A percentile compares a stretch with the other conserved stretches of the same genome.
These are phyloP conservation scores for Labeo rohita DNA, from an alignment of 2,113 vertebrate species.

Conservation along the genomic window DNA sequence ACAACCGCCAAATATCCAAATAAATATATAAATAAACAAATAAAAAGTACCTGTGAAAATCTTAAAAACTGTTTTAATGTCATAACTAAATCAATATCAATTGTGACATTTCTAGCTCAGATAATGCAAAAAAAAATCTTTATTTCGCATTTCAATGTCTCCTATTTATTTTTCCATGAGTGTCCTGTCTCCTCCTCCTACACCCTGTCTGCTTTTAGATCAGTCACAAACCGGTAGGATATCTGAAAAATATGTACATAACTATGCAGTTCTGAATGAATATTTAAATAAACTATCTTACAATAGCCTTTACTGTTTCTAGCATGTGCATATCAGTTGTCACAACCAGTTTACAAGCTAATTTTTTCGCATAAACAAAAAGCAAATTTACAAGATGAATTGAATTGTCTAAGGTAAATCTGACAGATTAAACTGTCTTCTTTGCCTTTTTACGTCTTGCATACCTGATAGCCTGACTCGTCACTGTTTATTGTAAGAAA, in stretches of 20 bases:
- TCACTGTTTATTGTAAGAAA: slow-evolving; percentile 36
- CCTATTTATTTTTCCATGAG: too few species aligned
- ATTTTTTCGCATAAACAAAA: neutral
- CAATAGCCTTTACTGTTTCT: neutral
- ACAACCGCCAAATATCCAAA: too few species aligned
- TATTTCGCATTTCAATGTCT: too few species aligned
- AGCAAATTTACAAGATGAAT: neutral
- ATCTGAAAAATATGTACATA: neutral
- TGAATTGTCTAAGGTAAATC: slow-evolving; percentile 8
- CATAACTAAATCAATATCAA: too few species aligned
- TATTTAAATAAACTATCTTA: neutral
- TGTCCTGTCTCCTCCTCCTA: neutral
- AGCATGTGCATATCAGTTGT: neutral
- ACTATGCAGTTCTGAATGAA: neutral
- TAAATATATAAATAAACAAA: too few species aligned
- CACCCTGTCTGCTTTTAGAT: neutral
- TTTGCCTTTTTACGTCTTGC: slow-evolving; percentile 17
- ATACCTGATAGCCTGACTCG: slow-evolving; percentile 34
- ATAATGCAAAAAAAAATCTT: too few species aligned
- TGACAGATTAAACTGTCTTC: slow-evolving; percentile 40
- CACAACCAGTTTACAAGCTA: neutral
- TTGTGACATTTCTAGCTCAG: too few species aligned
- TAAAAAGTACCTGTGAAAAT: too few species aligned
- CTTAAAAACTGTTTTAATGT: too few species aligned
- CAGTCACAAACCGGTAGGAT: neutral